phyloP scores from a whole-genome alignment of 2,113 vertebrate genomes.

The Chloebia gouldiae region DNA sequence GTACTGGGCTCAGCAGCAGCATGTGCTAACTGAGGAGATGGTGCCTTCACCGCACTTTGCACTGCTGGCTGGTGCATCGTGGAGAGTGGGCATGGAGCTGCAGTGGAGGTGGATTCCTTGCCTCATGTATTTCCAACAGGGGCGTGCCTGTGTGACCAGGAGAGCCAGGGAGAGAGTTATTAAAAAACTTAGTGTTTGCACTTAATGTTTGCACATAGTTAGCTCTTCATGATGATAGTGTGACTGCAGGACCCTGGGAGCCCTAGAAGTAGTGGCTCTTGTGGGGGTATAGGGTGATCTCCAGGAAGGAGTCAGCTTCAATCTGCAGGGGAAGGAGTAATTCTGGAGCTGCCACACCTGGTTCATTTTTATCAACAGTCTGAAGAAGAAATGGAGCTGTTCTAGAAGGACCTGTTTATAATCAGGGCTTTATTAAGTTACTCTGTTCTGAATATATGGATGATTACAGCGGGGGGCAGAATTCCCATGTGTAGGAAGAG shows the following conservation, averaged over 20 bases:
- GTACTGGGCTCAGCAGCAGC: not conserved
- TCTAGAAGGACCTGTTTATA: not conserved
- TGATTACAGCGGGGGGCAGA: not conserved
- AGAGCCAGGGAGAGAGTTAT: not conserved
- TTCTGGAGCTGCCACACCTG: not conserved
- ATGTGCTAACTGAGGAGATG: not conserved
- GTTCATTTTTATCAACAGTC: not conserved
- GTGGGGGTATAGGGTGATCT: not conserved
- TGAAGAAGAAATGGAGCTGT: not conserved
- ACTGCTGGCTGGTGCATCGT: not conserved
- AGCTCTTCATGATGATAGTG: not conserved
- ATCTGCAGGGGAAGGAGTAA: not conserved
- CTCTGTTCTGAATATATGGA: not conserved
- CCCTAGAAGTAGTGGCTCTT: not conserved
- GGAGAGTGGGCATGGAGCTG: not conserved
- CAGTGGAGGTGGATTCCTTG: not conserved
- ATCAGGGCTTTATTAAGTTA: not conserved
- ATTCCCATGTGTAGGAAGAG: not conserved
- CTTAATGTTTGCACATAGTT: rapidly evolving
- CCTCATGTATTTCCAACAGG: not conserved
- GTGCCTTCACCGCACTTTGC: not conserved
- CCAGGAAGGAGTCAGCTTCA: not conserved
- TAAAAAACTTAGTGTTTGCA: too few relatives aligned
- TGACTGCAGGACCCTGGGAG: not conserved
- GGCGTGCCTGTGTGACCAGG: rapidly evolving